Base-by-base conservation (phyloP, 2,113 vertebrate species). In the Clarias magur region DNA sequence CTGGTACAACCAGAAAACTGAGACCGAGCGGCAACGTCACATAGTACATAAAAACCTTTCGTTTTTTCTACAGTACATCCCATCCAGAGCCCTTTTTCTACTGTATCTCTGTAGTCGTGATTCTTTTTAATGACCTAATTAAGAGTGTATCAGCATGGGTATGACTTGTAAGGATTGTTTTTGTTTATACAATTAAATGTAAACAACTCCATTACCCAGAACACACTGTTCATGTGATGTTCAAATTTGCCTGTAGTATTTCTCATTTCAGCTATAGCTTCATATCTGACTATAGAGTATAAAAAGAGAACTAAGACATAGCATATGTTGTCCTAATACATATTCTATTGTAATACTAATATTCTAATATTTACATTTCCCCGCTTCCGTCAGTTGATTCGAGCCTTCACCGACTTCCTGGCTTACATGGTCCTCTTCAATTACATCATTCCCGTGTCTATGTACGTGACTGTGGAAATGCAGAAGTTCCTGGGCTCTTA, bases 391-490 rank as follows among this genome's bases (percentile, higher is more conserved):
- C 82, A 94, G 94, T 91, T 95, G 83, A 93, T 95, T 80, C 91
- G 93, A 89, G 97, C 96, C 0, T 97, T 99, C 94, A 99, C 98
- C 0, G 98, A 99, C 92, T 99, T 99, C 93, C 93, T 99, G 92
- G 98, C 98, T 72, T 99, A 98, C 93, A 99, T 99, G 98, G 98
- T 99, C 76, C 96, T 99, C 60, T 99, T 99, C 93, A 99, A 99
- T 95, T 99, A 99, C 95, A 99, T 99, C 95, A 99, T 99, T 86
- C 98, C 98, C 0, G 98, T 99, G 59, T 99, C 98, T 85, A 99
- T 99, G 98, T 99, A 99, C 4, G 98, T 99, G 88, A 99, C 98
- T 0, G 98, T 99, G 91, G 98, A 99, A 95, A 99, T 99, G 98
- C 98, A 99, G 95, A 99, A 99, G 94, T 99, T 99, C 90, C 94